Conservation (phyloP, 2,888 invertebrate genomes). For the Ochlodes sylvanus region DNA sequence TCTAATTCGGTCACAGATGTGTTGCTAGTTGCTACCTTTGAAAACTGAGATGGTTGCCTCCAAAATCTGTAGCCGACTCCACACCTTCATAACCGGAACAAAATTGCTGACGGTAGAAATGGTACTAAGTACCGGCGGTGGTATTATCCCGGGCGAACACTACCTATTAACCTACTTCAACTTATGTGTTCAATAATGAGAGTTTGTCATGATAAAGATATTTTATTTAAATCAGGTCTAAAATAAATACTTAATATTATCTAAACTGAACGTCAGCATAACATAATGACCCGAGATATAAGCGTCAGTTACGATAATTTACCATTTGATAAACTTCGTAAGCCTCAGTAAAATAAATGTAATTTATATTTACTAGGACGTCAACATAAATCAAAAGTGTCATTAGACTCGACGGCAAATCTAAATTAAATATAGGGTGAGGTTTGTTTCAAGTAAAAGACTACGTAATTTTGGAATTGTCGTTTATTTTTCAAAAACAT, state of each 20-base stretch:
- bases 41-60: no score
- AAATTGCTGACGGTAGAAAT: no score
- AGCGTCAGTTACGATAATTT: slow-evolving; percentile 18
- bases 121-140: no score
- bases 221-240: slow-evolving; percentile 1
- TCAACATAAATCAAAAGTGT: slow-evolving; percentile 27
- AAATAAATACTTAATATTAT: slow-evolving; percentile 27
- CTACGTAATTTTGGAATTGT: slow-evolving; percentile 23
- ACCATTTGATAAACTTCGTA: slow-evolving; percentile 24
- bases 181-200: no score
- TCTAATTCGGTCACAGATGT: no score
- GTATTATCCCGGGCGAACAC: no score
- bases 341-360: slow-evolving; percentile 28
- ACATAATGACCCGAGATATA: slow-evolving; percentile 20
- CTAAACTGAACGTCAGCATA: slow-evolving; percentile 25
- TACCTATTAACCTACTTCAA: no score
- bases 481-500: slow-evolving; percentile 36
- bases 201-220: not conserved
- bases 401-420: slow-evolving; percentile 23
- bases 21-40: no score
- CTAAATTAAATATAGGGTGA: slow-evolving; percentile 25
- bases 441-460: slow-evolving; percentile 31
- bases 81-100: no score
- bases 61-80: no score
- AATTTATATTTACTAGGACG: slow-evolving; percentile 25